Percentiles rank a stretch among this genome's conserved stretches.
phyloP scores from a whole-genome alignment of 2,797 vertebrate species.

The Hybognathus amarus region DNA sequence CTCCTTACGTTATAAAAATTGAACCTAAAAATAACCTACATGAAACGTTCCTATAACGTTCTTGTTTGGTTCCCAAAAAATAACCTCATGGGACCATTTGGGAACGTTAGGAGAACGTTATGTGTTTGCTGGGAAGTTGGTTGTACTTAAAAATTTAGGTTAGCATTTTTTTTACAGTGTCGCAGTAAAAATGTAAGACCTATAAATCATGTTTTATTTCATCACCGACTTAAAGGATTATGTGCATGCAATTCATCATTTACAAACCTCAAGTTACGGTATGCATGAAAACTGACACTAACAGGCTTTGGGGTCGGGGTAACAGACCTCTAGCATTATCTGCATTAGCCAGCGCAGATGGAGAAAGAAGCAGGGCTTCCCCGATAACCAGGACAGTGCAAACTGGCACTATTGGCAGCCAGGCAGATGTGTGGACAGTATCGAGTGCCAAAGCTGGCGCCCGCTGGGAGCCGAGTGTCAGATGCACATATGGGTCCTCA shows the following conservation, averaged over 20 bases:
- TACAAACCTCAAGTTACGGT: background rate
- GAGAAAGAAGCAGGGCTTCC: conserved; percentile 47
- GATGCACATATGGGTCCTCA: conserved; percentile 79
- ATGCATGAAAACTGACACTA: background rate
- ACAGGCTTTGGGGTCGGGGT: background rate
- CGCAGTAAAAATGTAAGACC: background rate
- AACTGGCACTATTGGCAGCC: conserved; percentile 72
- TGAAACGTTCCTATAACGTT: too few species aligned
- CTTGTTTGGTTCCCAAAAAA: too few species aligned
- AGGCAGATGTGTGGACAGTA: conserved; percentile 70
- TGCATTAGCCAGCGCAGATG: conserved; percentile 4
- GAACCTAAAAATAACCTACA: too few species aligned
- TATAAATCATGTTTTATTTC: background rate
- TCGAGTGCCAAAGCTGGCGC: conserved; percentile 71
- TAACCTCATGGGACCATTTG: too few species aligned
- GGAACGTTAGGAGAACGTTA: too few species aligned
- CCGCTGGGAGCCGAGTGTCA: conserved; percentile 75
- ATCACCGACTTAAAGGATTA: background rate
- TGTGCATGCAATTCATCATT: background rate
- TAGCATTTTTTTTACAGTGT: too few species aligned
- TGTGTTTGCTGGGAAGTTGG: too few species aligned
- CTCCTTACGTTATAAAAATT: too few species aligned
- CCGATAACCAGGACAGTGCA: conserved; percentile 64
- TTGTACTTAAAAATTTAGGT: too few species aligned
- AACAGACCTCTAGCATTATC: background rate